Conservation (phyloP, 1,140 invertebrate species). For the Dendroctonus valens region DNA sequence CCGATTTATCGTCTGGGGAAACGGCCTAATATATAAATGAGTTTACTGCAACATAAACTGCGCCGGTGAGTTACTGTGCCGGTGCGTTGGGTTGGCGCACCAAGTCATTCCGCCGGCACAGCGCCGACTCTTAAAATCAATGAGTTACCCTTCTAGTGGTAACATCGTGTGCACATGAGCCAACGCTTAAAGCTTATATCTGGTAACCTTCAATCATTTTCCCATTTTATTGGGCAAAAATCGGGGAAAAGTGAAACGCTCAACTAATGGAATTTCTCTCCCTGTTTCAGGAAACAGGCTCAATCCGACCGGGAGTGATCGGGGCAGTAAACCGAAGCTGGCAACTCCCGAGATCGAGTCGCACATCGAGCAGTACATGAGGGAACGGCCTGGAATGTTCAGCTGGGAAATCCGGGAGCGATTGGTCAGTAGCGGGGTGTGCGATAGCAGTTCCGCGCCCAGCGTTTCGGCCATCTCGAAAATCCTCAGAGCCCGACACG, state of each 20-base stretch:
- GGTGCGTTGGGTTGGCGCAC: too few relatives aligned
- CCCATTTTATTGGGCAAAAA: not conserved
- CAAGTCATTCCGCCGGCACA: too few relatives aligned
- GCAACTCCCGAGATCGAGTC: constrained; percentile 78
- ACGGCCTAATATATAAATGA: too few relatives aligned
- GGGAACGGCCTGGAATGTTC: constrained; percentile 85
- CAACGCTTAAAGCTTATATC: too few relatives aligned
- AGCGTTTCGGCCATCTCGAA: constrained; percentile 82
- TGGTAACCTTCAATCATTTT: too few relatives aligned
- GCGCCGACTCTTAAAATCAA: too few relatives aligned
- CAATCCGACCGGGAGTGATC: constrained; percentile 78
- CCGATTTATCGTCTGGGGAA: too few relatives aligned
- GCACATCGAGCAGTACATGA: constrained; percentile 83
- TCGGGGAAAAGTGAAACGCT: not conserved
- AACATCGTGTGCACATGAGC: too few relatives aligned
- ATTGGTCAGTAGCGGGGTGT: constrained; percentile 77
- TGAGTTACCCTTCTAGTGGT: too few relatives aligned
- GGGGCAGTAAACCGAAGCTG: constrained; percentile 76
- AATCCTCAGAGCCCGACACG: constrained; percentile 71
- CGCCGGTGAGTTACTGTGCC: too few relatives aligned
- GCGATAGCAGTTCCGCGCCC: constrained; percentile 76
- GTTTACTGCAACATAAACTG: too few relatives aligned
- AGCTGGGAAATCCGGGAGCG: constrained; percentile 89
- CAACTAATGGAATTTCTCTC: not conserved
- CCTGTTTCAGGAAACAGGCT: constrained; percentile 70